Percentiles rank a stretch among this genome's conserved stretches.
These are phyloP conservation scores for Crepidodera aurea DNA, from an alignment of 2,888 invertebrate genomes.

Conservation along the genomic window DNA sequence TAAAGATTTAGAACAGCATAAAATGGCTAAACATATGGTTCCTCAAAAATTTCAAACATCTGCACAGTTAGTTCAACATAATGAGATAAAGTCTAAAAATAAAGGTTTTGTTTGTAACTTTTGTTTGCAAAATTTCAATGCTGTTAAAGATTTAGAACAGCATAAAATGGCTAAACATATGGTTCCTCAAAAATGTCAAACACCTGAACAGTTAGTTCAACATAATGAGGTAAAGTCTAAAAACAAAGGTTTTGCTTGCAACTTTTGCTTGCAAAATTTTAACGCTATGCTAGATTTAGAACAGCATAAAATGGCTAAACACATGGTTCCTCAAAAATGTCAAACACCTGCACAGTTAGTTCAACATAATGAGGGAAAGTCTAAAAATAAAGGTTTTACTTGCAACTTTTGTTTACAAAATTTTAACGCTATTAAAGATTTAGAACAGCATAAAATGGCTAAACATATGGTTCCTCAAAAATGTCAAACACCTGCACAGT, in stretches of 20 bases:
- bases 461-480: not conserved
- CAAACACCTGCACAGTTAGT: too few relatives aligned
- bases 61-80: not conserved
- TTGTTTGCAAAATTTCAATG: not conserved
- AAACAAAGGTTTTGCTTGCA: too few relatives aligned
- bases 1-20: not conserved
- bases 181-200: not conserved
- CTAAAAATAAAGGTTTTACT: not conserved
- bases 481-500: not conserved
- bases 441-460: not conserved
- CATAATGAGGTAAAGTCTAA: not conserved
- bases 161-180: not conserved
- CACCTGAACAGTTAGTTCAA: not conserved
- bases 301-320: not conserved
- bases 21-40: not conserved
- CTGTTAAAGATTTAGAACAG: slow-evolving; percentile 1
- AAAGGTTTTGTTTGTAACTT: too few relatives aligned
- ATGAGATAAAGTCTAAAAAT: too few relatives aligned
- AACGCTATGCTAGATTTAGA: not conserved
- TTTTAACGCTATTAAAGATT: not conserved
- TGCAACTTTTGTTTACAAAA: not conserved
- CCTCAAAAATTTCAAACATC: too few relatives aligned
- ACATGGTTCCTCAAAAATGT: not conserved
- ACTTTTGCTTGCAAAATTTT: not conserved
- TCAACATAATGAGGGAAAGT: not conserved